Percentiles rank a stretch among this genome's conserved stretches.
Evolutionary conservation across 1,140 invertebrate genomes (phyloP).

Genomic region (Lanistes nyassanus): DNA sequence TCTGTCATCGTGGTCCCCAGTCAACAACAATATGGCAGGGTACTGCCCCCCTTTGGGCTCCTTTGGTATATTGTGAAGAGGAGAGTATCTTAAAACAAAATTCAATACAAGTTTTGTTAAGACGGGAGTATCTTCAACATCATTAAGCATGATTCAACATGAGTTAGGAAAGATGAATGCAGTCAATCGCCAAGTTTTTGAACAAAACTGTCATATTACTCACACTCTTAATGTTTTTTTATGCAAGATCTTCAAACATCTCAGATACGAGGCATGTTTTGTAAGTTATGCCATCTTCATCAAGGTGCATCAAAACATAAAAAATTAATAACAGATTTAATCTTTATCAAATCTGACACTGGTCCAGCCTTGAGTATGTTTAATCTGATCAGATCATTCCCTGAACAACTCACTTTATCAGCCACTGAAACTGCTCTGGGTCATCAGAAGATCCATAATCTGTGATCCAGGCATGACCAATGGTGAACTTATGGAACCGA

Average conservation of each 20-base stretch:
- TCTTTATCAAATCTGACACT: no score
- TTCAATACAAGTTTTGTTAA: neutral
- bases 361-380: no score
- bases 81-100: constrained; percentile 76
- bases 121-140: neutral
- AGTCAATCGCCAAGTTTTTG: no score
- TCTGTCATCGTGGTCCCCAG: constrained; percentile 98
- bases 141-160: no score
- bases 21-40: constrained; percentile 89
- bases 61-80: constrained; percentile 86
- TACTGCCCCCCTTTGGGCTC: constrained; percentile 79
- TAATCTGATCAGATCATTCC: neutral
- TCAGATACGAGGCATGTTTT: no score
- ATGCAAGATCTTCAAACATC: no score
- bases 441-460: constrained; percentile 95
- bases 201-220: no score
- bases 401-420: constrained; percentile 77
- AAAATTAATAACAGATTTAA: no score
- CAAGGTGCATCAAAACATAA: no score
- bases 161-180: no score
- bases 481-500: constrained; percentile 97
- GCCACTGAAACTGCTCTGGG: constrained; percentile 86
- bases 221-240: no score
- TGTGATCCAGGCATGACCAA: constrained; percentile 95
- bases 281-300: no score